Evolutionary conservation across 2,797 vertebrate genomes (phyloP).

Genomic region (Pseudocheirus occidentalis): DNA sequence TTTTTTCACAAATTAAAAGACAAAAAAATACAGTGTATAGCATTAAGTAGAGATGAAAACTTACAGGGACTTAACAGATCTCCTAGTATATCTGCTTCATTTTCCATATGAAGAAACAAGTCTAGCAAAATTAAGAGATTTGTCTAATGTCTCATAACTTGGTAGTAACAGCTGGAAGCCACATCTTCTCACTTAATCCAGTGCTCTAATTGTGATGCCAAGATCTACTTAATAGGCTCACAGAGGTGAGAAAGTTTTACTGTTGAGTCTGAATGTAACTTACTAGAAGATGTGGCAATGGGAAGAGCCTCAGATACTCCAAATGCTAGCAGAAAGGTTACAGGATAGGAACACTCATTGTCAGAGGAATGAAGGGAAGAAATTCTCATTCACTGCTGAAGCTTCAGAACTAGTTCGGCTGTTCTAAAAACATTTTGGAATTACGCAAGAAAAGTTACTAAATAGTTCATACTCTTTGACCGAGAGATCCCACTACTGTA

Average conservation of each 20-base stretch:
- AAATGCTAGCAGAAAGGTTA: background rate
- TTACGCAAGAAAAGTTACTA: background rate
- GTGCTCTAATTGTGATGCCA: background rate
- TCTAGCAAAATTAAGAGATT: background rate
- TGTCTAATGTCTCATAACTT: background rate
- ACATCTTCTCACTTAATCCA: background rate
- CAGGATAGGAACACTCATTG: background rate
- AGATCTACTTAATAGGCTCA: background rate
- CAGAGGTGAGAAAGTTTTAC: background rate
- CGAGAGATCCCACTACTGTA: background rate
- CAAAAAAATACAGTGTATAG: background rate
- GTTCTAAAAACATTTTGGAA: background rate
- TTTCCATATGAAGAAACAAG: background rate
- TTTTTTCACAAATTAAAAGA: background rate
- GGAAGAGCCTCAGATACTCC: background rate
- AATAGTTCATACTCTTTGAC: background rate
- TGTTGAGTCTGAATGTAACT: background rate
- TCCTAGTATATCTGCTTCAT: background rate
- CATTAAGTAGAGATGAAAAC: background rate
- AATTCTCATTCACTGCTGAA: background rate
- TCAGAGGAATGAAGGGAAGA: background rate
- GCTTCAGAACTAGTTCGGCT: background rate
- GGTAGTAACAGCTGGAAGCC: background rate
- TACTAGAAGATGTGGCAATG: background rate
- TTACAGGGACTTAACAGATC: background rate